Evolutionary conservation across 2,113 vertebrate genomes (phyloP), one percentile per base, ranked within the genome.

Genomic region (Todiramphus saurophagus): DNA sequence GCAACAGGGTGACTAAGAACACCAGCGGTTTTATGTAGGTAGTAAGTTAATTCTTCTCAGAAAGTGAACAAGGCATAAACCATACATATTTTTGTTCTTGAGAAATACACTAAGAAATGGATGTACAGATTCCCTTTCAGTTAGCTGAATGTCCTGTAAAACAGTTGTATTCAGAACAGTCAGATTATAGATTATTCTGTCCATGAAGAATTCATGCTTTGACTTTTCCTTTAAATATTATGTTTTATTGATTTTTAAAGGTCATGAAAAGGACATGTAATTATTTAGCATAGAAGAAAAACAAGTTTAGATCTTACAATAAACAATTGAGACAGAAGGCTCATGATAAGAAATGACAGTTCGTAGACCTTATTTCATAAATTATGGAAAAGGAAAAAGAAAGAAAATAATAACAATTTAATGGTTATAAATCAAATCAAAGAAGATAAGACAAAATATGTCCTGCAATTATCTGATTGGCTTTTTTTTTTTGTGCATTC

Each of bases 161-260:
- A 53, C 16, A 77, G 33, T 75, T 16, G 28, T 31, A n/a, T 92
- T 94, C 48, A 72, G 77, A 94, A 60, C 27, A 87, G 78, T 82
- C 68, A 66, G 39, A 66, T 92, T 84, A 82, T 72, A 62, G 76
- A 83, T 70, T 83, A 88, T 72, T 44, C 50, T 84, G 24, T 55
- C 56, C 43, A 78, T 87, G 80, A 87, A 94, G 90, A 87, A 96
- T 84, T 87, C 35, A 93, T 92, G 11, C 53, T 84, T 94, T 95
- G 76, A 84, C 35, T 93, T 96, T 88, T 81, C 35, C 70, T 86
- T 92, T 78, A 81, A 86, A 81, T 27, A 50, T 75, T 78, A 68
- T 78, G 28, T 30, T 68, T 90, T 90, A 90, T 84, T 94, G 85
- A 93, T 95, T 93, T 96, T 94, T 59, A 93, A 93, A 89, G 87